These are phyloP conservation scores for Emys orbicularis DNA, from an alignment of 2,797 vertebrate genomes.

Conservation along the genomic window DNA sequence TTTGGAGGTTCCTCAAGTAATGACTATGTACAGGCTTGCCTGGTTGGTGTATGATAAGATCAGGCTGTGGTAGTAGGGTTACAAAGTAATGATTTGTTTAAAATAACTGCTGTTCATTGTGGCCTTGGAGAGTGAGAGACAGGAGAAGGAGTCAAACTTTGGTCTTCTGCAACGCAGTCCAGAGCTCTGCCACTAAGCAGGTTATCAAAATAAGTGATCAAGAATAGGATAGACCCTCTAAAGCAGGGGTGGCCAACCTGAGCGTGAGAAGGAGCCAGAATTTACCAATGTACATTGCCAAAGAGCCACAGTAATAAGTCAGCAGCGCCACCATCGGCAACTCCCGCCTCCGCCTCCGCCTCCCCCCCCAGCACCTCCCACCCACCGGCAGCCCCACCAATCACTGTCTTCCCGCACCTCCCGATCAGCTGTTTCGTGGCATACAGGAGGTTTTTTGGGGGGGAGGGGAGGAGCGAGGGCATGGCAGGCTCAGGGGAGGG, in stretches of 20 bases:
- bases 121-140: background rate
- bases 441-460: too few relatives aligned
- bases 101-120: background rate
- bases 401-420: too few relatives aligned
- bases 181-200: slow-evolving; percentile 19
- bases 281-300: too few relatives aligned
- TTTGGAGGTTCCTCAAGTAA: fast-evolving
- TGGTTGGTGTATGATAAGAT: fast-evolving
- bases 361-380: too few relatives aligned
- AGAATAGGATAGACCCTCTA: background rate
- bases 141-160: background rate
- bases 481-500: too few relatives aligned
- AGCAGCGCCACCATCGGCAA: too few relatives aligned
- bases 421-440: too few relatives aligned
- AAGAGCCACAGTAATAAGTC: too few relatives aligned
- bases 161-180: background rate
- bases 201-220: background rate
- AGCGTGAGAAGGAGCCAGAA: too few relatives aligned
- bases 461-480: too few relatives aligned
- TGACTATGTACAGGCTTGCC: fast-evolving
- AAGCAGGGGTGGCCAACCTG: background rate
- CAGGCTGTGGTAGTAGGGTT: fast-evolving
- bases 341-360: too few relatives aligned
- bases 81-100: background rate
- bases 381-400: too few relatives aligned